These are phyloP conservation scores for Octomys mimax DNA, from an alignment of 2,797 vertebrate genomes.

Conservation along the genomic window DNA sequence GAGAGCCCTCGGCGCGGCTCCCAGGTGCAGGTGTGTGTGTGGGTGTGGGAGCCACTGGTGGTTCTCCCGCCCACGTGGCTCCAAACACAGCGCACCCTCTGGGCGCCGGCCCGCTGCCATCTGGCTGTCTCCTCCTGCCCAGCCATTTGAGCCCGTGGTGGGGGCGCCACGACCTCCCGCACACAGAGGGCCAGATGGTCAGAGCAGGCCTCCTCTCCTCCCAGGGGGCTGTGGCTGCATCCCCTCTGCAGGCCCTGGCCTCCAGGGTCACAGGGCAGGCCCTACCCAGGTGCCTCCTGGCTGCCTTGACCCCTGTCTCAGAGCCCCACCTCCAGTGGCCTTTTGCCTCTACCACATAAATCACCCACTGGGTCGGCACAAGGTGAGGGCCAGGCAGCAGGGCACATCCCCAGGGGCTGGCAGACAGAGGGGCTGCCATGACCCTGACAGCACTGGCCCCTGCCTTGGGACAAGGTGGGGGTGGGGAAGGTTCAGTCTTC, in stretches of 20 bases:
- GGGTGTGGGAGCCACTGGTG: background rate
- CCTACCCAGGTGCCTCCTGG: conserved; percentile 83
- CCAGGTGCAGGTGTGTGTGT: background rate
- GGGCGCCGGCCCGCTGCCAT: conserved; percentile 91
- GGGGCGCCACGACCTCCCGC: conserved; percentile 55
- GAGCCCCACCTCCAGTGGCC: conserved; percentile 73
- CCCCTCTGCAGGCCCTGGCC: conserved; percentile 64
- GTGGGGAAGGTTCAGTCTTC: background rate
- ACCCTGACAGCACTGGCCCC: background rate
- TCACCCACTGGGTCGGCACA: conserved; percentile 86
- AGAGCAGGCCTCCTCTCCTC: conserved; percentile 59
- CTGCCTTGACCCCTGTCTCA: conserved; percentile 82
- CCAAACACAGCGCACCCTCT: conserved; percentile 87
- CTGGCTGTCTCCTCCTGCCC: conserved; percentile 88
- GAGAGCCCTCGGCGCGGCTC: background rate
- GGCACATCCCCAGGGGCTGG: background rate
- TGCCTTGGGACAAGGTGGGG: background rate
- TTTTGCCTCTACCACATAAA: conserved; percentile 88
- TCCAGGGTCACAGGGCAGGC: conserved; percentile 85
- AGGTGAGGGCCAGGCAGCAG: background rate
- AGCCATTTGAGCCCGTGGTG: conserved; percentile 63
- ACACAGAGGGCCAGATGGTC: conserved; percentile 82
- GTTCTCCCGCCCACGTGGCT: background rate
- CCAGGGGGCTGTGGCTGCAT: conserved; percentile 55
- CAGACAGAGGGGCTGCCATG: conserved; percentile 46